Base-by-base conservation (phyloP, 2,797 vertebrate species). In the Mus caroli region DNA sequence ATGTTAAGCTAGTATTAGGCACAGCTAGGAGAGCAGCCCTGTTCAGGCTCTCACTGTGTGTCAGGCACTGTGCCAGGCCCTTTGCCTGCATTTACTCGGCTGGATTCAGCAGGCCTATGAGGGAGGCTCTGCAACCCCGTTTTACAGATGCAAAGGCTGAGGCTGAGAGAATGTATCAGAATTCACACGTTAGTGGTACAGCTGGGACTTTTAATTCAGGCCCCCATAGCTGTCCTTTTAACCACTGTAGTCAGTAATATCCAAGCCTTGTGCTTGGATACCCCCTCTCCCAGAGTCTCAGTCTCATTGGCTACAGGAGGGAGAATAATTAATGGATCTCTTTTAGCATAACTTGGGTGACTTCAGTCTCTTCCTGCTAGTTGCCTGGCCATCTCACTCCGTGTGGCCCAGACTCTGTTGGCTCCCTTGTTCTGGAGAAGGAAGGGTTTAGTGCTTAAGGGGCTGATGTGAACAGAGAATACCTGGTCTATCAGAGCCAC, bases 401-500 rank as follows among this genome's bases (percentile, higher is more conserved):
- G 4, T 83, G 79, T 88, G 80, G 82, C 88, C 71, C 83, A 91
- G 79, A 85, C 82, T 95, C 71, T 83, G n/a, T 40, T 94, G 94
- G 89, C 69, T 84, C 73, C 76, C 88, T 78, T 93, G 46, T 26
- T 14, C 56, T 88, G 46, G 78, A 87, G 26, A 90, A 89, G 80
- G 86, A 80, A 46, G 46, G 90, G 88, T 50, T 90, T 58, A 67
- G 56, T 69, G 22, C 52, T 58, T 46, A 94, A 85, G 85, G 78
- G 87, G 60, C 46, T 28, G 71, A 90, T 34, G 79, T 84, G 43
- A 82, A 91, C 43, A 46, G 88, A 79, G 62, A 83, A 77, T 79
- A 85, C 90, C 95, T 95, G 92, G 90, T 92, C 73, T 96, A 58
- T 83, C 85, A 75, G 73, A 97, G 89, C 90, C 96, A 94, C 93